Conservation (phyloP, 2,888 invertebrate species). For the Dione juno region DNA sequence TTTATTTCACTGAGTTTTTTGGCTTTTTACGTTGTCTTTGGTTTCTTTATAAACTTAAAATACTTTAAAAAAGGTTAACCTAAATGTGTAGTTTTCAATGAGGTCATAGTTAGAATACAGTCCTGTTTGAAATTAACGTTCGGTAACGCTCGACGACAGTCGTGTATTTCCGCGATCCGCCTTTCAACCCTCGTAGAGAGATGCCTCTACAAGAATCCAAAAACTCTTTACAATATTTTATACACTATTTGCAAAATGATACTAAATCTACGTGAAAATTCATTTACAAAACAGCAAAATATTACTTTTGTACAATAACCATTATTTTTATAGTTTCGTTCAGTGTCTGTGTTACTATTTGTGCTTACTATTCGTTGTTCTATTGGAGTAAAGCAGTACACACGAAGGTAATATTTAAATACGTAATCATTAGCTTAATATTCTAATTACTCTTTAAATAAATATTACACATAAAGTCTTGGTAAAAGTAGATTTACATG, state of each 20-base stretch:
- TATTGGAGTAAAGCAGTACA: conserved; percentile 26
- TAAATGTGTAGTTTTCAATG: conserved; percentile 20
- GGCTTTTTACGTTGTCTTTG: not conserved
- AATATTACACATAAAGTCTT: not conserved
- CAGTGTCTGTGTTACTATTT: conserved; percentile 63
- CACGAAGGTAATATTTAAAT: conserved; percentile 35
- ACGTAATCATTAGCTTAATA: not conserved
- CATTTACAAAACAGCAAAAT: conserved; percentile 52
- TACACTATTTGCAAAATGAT: conserved; percentile 57
- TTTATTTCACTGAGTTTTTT: not conserved
- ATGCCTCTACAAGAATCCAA: conserved; percentile 69
- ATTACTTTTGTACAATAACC: conserved; percentile 52
- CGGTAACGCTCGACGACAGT: conserved; percentile 67
- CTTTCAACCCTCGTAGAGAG: conserved; percentile 73
- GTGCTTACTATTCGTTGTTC: conserved; percentile 58
- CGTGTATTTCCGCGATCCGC: conserved; percentile 75
- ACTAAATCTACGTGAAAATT: conserved; percentile 59
- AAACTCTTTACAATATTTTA: conserved; percentile 74
- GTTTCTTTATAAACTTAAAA: not conserved
- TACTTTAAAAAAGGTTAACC: not conserved
- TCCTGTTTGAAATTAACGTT: conserved; percentile 73
- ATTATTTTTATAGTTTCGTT: conserved; percentile 57
- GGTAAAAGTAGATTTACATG: not conserved
- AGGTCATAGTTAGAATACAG: conserved; percentile 52
- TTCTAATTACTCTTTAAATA: not conserved